Conservation (phyloP, 1,140 invertebrate genomes). For the Cyclina sinensis region DNA sequence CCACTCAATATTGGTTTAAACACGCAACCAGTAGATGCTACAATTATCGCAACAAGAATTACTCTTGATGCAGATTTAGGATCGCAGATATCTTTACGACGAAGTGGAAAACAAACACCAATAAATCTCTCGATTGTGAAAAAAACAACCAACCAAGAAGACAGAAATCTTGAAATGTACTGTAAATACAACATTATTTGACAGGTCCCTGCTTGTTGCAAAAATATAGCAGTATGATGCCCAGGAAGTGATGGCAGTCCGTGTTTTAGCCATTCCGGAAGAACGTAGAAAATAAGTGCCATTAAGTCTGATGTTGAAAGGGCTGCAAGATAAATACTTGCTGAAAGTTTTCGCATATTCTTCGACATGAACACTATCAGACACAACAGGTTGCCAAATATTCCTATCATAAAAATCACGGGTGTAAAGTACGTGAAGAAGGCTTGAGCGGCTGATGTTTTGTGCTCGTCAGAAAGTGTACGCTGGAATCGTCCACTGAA, state of each 20-base stretch:
- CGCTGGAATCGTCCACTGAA: not conserved
- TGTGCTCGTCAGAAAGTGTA: not conserved
- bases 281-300: conserved; percentile 79
- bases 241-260: conserved; percentile 66
- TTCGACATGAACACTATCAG: conserved; percentile 81
- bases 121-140: conserved; percentile 88
- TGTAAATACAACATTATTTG: conserved; percentile 76
- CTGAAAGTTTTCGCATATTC: conserved; percentile 80
- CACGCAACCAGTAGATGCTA: conserved; percentile 60
- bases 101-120: conserved; percentile 91
- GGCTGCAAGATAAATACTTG: conserved; percentile 80
- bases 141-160: conserved; percentile 79
- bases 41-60: conserved; percentile 59
- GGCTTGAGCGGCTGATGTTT: not conserved
- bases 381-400: conserved; percentile 80
- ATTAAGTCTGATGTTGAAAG: conserved; percentile 80
- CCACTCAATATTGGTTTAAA: conserved; percentile 72
- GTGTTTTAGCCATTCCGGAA: conserved; percentile 79
- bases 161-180: conserved; percentile 79
- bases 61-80: conserved; percentile 60
- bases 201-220: conserved; percentile 75
- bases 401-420: conserved; percentile 71
- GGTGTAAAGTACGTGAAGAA: conserved; percentile 65
- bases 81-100: conserved; percentile 65
- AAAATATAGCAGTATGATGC: conserved; percentile 60